Conservation (phyloP, 2,888 invertebrate species). For the Gandaritis pyraliata region DNA sequence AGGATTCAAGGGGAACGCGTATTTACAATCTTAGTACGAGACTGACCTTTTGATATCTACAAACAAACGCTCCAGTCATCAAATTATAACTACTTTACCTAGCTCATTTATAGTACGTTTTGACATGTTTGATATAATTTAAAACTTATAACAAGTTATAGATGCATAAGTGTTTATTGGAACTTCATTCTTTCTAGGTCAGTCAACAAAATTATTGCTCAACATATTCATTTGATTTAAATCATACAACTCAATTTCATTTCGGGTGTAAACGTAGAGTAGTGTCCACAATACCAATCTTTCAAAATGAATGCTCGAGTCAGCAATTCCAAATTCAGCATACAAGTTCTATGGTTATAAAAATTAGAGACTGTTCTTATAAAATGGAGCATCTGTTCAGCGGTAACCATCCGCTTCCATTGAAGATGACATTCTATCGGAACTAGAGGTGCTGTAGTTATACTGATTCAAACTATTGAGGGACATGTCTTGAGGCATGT, state of each 20-base stretch:
- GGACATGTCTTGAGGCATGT: constrained; percentile 79
- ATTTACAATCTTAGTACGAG: constrained; percentile 39
- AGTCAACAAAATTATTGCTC: constrained; percentile 25
- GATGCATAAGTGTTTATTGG: constrained; percentile 11
- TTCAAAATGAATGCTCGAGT: background rate
- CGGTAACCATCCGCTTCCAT: constrained; percentile 71
- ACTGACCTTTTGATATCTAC: constrained; percentile 31
- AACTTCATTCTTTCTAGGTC: constrained; percentile 10
- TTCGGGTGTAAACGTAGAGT: constrained; percentile 6
- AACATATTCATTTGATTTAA: constrained; percentile 1
- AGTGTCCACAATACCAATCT: constrained; percentile 6
- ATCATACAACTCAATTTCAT: constrained; percentile 11
- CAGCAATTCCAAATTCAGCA: too few species aligned
- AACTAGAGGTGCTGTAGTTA: constrained; percentile 58
- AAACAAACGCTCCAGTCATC: constrained; percentile 28
- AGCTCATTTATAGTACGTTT: constrained; percentile 12
- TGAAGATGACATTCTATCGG: constrained; percentile 65
- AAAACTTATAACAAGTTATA: constrained; percentile 2
- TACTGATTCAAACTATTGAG: constrained; percentile 66
- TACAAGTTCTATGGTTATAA: too few species aligned
- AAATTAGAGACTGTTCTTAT: background rate
- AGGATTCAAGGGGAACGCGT: constrained; percentile 26
- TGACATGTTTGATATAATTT: background rate
- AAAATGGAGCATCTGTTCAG: constrained; percentile 47
- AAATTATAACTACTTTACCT: constrained; percentile 8